Evolutionary conservation across 2,888 invertebrate genomes (phyloP).

Genomic region (Athrips mouffetella): DNA sequence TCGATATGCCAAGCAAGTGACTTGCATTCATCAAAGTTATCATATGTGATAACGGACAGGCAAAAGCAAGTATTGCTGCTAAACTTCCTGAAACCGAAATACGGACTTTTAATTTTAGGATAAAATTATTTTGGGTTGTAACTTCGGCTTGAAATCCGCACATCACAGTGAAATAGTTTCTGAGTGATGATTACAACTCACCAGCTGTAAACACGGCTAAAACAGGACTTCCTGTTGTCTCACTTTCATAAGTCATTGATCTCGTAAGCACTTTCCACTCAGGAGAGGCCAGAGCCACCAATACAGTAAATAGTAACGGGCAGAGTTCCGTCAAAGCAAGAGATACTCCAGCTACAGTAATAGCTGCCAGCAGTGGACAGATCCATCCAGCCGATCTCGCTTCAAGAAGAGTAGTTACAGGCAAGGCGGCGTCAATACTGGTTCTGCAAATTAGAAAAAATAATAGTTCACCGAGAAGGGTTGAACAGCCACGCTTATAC

Average conservation of each 20-base stretch:
- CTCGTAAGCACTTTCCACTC: conserved; percentile 81
- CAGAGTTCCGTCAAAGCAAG: conserved; percentile 81
- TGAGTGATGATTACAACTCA: conserved; percentile 33
- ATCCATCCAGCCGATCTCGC: conserved; percentile 80
- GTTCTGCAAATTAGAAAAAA: conserved; percentile 50
- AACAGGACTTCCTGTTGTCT: conserved; percentile 80
- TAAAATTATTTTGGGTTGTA: neutral
- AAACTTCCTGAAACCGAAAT: conserved; percentile 73
- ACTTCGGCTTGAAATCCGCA: neutral
- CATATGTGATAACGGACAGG: conserved; percentile 80
- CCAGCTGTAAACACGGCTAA: conserved; percentile 81
- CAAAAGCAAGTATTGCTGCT: conserved; percentile 80
- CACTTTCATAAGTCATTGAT: conserved; percentile 79
- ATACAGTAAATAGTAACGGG: conserved; percentile 73
- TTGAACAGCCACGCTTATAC: neutral
- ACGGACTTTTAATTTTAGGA: neutral
- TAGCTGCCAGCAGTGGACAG: conserved; percentile 77
- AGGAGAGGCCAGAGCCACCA: conserved; percentile 77
- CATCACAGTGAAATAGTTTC: neutral
- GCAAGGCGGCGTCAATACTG: conserved; percentile 77
- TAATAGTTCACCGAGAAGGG: neutral
- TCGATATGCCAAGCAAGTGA: conserved; percentile 69
- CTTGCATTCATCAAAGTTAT: conserved; percentile 79
- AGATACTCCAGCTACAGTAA: conserved; percentile 78
- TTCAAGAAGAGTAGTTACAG: conserved; percentile 79